Evolutionary conservation across 2,113 vertebrate genomes (phyloP), one percentile per base, ranked within the genome.

Genomic region (Lucifuga dentata): DNA sequence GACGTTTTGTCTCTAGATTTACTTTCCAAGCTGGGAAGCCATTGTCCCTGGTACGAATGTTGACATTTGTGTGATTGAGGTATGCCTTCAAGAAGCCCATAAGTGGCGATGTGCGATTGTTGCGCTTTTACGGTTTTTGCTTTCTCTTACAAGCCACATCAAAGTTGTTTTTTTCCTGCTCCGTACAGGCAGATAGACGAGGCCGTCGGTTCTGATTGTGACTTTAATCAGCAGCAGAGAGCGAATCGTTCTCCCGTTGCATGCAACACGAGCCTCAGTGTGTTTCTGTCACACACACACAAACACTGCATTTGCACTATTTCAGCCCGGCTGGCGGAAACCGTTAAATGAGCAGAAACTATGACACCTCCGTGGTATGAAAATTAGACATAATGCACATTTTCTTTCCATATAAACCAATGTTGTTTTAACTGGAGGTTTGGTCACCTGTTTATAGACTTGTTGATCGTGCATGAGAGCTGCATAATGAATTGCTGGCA

Each of bases 341-440:
- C 84, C 23, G 62, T 80, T 86, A 84, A 89, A 85, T 35, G 84
- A 81, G 78, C 82, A 90, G 83, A 88, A 90, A 85, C 85, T 80
- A 20, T 78, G 81, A 90, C 86, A 89, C 78, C 82, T 88, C 65
- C 11, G 10, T 33, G 71, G 79, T 63, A 70, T 84, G 86, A 80
- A 85, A 80, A 81, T 72, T 2, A 74, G 51, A 72, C 45, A 60
- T 70, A 68, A 68, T 58, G 46, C 70, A 43, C 64, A 51, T 73
- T 73, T 86, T 66, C 68, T 83, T 86, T 86, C 76, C 66, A 73
- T 57, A 43, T 15, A 60, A 20, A 19, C 23, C 48, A 35, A 12
- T 75, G 71, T 72, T 84, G 12, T 83, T 72, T 61, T 63, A 73
- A 52, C 49, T 19, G 50, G 53, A 36, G 61, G 46, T 64, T 72